Base-by-base conservation (phyloP, 2,113 vertebrate genomes). In the Aviceda subcristata region DNA sequence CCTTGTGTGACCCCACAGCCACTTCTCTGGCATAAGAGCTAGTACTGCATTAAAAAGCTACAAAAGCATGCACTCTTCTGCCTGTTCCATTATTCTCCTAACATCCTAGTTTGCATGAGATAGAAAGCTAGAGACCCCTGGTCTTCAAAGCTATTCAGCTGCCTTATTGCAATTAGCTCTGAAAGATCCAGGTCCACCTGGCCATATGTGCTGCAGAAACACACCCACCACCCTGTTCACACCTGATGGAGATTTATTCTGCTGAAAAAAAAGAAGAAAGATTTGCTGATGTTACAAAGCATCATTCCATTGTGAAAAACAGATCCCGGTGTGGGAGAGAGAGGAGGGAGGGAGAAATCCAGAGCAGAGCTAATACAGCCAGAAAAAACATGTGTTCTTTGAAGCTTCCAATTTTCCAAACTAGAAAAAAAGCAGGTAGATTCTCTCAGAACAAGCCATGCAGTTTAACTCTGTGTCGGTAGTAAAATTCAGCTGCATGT, bases 31-130 rank as follows among this genome's bases (percentile, higher is more conserved):
- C 34, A 14, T 18, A 64, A n/a, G 24, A 63, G 66, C 34, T 64
- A 17, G 16, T 32, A 55, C 36, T 15, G 21, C 21, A 78, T 39
- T 59, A n/a, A 32, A 72, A 53, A 66, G 43, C 7, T 46, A 67
- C 39, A 73, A 48, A 0, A 73, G n/a, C 45, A 59, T 0, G 1
- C 8, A 23, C 32, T 68, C 63, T 36, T 11, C 3, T 8, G 23
- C 27, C 39, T 60, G 23, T 60, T 79, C 79, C 11, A 36, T 38
- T 67, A 43, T 56, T 46, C n/a, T 73, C 41, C 27, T 84, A 55
- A 60, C 26, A 60, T 60, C 15, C 12, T 12, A 36, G 30, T 36
- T n/a, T 66, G n/a, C 66, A 55, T 0, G 3, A 60, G 45, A 53
- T 4, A 64, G 78, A 76, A 71, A 72, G 43, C 43, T 64, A 57